Conservation (phyloP, 2,888 invertebrate genomes). For the Mesoligia furuncula region DNA sequence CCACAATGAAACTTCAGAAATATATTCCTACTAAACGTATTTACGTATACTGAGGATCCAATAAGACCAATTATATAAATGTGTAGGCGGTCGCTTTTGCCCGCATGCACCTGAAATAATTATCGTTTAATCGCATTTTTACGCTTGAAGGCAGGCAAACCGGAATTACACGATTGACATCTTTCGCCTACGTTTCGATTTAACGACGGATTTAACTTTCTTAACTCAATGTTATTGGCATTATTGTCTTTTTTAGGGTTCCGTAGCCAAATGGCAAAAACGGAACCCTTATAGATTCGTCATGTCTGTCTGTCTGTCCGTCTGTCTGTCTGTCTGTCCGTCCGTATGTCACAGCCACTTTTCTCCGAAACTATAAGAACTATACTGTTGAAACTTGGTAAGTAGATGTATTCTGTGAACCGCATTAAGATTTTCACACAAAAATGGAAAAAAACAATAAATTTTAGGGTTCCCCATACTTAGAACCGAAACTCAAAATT, state of each 20-base stretch:
- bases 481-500: too few relatives aligned
- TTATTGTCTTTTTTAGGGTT: not conserved
- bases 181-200: slow-evolving; percentile 34
- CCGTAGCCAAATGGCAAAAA: too few relatives aligned
- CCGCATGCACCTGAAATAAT: slow-evolving; percentile 29
- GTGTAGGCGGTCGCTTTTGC: slow-evolving; percentile 14
- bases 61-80: slow-evolving; percentile 39
- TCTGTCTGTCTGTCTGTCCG: too few relatives aligned
- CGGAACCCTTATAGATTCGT: too few relatives aligned
- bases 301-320: too few relatives aligned
- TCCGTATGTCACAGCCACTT: too few relatives aligned
- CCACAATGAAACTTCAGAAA: not conserved
- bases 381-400: too few relatives aligned
- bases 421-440: too few relatives aligned
- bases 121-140: slow-evolving; percentile 42
- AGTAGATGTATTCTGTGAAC: too few relatives aligned
- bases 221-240: not conserved
- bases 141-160: slow-evolving; percentile 27
- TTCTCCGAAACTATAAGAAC: too few relatives aligned
- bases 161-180: slow-evolving; percentile 46
- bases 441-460: too few relatives aligned
- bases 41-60: not conserved
- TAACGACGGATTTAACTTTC: slow-evolving; percentile 35
- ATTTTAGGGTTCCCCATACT: too few relatives aligned
- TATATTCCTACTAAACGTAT: not conserved